Base-by-base conservation (phyloP, 2,797 vertebrate genomes). In the Psittacula echo region DNA sequence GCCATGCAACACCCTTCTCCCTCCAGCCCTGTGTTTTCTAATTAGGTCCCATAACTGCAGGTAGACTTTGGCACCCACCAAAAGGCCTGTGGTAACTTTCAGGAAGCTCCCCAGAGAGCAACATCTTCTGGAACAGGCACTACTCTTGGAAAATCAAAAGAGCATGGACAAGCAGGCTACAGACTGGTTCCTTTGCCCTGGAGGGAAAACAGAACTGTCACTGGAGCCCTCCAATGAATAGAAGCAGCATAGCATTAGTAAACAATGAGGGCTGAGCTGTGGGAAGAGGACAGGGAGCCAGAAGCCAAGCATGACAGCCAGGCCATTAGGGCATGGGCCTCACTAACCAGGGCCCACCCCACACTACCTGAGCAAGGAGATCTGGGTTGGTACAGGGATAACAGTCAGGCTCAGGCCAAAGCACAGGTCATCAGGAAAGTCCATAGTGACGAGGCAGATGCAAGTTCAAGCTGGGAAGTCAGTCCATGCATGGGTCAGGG, bases 271-370 rank as follows among this genome's bases (percentile, higher is more conserved):
- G 4, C 45, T 75, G 19, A 18, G 15, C 74, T 75, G 26, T 14
- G 21, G 32, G 34, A 22, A 45, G 10, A 16, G 11, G 21, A 50
- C 10, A 45, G 30, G 17, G 13, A 81, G 8, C n/a, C 2, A 0
- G 34, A 50, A 75, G 29, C 26, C 42, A 50, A 79, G 16, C 1
- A 0, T 10, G 42, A 42, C 23, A 80, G 44, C 30, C 20, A 61
- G n/a, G 24, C 23, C 1, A 0, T n/a, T n/a, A 21, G 13, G 12
- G 29, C 27, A 58, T 27, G 24, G 24, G 7, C 30, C 44, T 54
- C 6, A 0, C 27, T 7, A 41, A 13, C 27, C 41, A 84, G 22
- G 18, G 9, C 39, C 48, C 47, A 37, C 10, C 41, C 29, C 32
- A 41, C 16, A 15, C 22, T 61, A 86, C 72, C 70, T 42, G 29